Percentiles rank a stretch among this genome's conserved stretches.
Evolutionary conservation across 2,888 invertebrate species (phyloP).

Genomic region (Thecophora atra): DNA sequence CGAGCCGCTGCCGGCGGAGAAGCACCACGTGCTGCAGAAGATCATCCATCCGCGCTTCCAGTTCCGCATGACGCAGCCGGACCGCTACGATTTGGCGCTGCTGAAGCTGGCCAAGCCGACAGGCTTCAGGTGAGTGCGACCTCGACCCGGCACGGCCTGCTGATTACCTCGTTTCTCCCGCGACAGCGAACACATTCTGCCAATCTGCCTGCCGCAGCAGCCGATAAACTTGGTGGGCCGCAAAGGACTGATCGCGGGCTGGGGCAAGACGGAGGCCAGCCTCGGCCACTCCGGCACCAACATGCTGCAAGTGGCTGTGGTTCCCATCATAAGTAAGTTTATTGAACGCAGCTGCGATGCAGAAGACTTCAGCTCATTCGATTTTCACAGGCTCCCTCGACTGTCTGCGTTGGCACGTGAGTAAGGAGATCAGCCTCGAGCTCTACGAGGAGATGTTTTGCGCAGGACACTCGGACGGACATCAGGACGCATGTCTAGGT

Average conservation of each 20-base stretch:
- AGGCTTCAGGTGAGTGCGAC: conserved; percentile 58
- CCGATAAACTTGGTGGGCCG: conserved; percentile 68
- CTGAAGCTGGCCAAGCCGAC: conserved; percentile 77
- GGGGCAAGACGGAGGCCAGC: conserved; percentile 83
- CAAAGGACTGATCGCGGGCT: conserved; percentile 79
- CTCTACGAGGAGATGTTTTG: conserved; percentile 83
- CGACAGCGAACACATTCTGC: conserved; percentile 72
- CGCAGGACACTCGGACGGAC: conserved; percentile 83
- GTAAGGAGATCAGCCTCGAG: conserved; percentile 81
- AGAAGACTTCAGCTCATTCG: neutral
- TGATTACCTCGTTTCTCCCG: conserved; percentile 1
- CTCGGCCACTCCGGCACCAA: conserved; percentile 82
- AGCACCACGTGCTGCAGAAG: conserved; percentile 76
- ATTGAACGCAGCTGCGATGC: neutral
- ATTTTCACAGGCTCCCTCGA: conserved; percentile 72
- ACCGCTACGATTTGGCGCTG: conserved; percentile 81
- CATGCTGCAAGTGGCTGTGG: conserved; percentile 79
- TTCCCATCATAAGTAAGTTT: conserved; percentile 79
- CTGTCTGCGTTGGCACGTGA: conserved; percentile 83
- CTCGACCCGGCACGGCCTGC: neutral
- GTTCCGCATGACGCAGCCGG: conserved; percentile 84
- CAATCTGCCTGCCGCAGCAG: conserved; percentile 78
- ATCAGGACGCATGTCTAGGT: conserved; percentile 84
- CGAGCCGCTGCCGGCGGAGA: conserved; percentile 74
- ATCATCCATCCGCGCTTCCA: conserved; percentile 83